Base-by-base conservation (phyloP, 2,888 invertebrate genomes). In the Philhelius pedissequus region DNA sequence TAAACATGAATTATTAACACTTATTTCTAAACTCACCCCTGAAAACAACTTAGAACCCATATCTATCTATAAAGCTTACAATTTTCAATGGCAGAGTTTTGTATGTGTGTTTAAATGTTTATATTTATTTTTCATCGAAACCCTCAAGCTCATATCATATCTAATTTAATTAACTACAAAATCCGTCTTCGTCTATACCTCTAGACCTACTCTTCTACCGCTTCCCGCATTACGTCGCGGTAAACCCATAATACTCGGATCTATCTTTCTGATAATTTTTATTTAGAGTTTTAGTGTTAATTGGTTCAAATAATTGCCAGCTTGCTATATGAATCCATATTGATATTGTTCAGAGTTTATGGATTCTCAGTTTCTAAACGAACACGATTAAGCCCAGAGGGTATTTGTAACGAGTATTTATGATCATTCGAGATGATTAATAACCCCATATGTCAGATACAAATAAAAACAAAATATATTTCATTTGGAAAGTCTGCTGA, bases 131-230 rank as follows among this genome's bases (percentile, higher is more conserved):
- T 35, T 1, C 27, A n/a, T 71, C 15, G 8, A 8, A 52, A 62
- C 32, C 11, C 69, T 50, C 30, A 30, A 38, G 56, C 62, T 25
- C 3, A 9, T 32, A n/a, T n/a, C 45, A 32, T 58, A 66, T 45
- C 68, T 82, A 62, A 78, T 73, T 82, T 54, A 82, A 78, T 82
- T 73, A 73, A 82, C 68, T 68, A 78, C 68, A 68, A 82, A 62
- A 54, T 54, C 30, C 60, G 22, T 40, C 18, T 56, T 22, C 20
- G 20, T 18, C 2, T n/a, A 7, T 5, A 43, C 20, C 25, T 18
- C 2, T n/a, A 7, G 4, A 43, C 3, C 13, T 35, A 13, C 8
- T 58, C 38, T 45, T 18, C 45, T 73, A 40, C 38, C 48, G 20
- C 64, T 48, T 73, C 48, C 38, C 48, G 20, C 64, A 64, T 48